These are phyloP conservation scores for Sceliomorpha sp. DNA, from an alignment of 2,888 invertebrate species.

Conservation along the genomic window DNA sequence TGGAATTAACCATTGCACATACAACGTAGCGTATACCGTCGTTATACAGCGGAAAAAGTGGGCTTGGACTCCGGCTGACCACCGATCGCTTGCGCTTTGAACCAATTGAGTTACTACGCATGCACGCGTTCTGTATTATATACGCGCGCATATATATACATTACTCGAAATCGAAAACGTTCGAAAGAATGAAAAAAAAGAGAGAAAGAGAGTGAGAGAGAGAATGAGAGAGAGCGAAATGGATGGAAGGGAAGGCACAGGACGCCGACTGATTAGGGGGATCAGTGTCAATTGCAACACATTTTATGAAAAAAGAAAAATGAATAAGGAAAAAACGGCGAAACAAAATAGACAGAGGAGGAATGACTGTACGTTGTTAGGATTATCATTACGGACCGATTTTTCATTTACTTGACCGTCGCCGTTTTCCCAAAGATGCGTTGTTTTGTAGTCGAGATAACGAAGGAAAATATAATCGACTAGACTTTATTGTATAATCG, in stretches of 20 bases:
- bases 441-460: neutral
- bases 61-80: constrained; percentile 32
- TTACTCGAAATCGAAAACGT: constrained; percentile 41
- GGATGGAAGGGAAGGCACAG: no score
- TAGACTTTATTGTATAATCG: no score
- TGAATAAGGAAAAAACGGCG: constrained; percentile 15
- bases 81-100: constrained; percentile 59
- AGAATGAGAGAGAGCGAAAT: no score
- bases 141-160: constrained; percentile 27
- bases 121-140: constrained; percentile 36
- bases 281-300: constrained; percentile 58
- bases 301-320: constrained; percentile 33
- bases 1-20: constrained; percentile 37
- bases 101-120: constrained; percentile 55
- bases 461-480: no score
- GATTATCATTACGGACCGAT: constrained; percentile 43
- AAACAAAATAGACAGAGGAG: constrained; percentile 21
- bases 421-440: neutral
- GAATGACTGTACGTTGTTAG: constrained; percentile 50
- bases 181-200: constrained; percentile 20
- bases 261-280: constrained; percentile 37
- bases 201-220: no score
- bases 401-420: constrained; percentile 46
- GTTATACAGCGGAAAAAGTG: constrained; percentile 7
- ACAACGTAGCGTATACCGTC: constrained; percentile 21